These are phyloP conservation scores for Siniperca scherzeri DNA, from an alignment of 2,797 vertebrate genomes.

Conservation along the genomic window DNA sequence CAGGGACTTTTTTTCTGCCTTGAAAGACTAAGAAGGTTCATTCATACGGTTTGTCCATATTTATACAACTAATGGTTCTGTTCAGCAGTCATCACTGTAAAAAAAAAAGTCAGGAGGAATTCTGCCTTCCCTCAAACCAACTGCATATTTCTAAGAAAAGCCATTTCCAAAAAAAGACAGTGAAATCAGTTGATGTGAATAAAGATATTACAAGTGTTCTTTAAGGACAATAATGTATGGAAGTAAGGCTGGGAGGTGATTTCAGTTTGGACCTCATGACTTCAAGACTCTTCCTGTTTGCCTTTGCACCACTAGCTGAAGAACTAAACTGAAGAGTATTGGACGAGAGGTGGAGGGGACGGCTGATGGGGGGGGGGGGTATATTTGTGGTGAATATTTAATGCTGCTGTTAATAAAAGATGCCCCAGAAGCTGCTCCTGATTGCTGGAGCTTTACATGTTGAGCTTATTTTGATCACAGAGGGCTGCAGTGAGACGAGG, in stretches of 20 bases:
- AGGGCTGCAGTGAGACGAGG: slow-evolving; percentile 71
- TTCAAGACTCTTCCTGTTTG: slow-evolving; percentile 7
- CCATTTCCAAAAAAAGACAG: neutral
- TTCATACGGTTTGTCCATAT: too few relatives aligned
- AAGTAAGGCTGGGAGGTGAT: neutral
- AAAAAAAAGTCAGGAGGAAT: neutral
- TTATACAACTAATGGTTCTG: neutral
- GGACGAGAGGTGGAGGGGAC: slow-evolving; percentile 35
- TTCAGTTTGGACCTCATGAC: neutral
- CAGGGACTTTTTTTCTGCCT: neutral
- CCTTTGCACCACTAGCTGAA: slow-evolving; percentile 28
- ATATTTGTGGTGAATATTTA: slow-evolving; percentile 79
- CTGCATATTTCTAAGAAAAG: neutral
- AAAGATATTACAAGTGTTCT: neutral
- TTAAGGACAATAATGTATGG: neutral
- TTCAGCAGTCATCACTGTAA: neutral
- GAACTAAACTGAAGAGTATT: slow-evolving; percentile 18
- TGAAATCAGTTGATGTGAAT: neutral
- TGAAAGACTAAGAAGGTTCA: neutral
- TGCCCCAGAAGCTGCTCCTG: slow-evolving; percentile 69
- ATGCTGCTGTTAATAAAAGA: slow-evolving; percentile 85
- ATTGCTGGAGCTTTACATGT: slow-evolving; percentile 74
- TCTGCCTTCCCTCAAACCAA: neutral
- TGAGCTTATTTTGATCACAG: slow-evolving; percentile 73
- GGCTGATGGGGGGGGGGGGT: slow-evolving; percentile 29